Percentiles rank a stretch among this genome's conserved stretches.
Conservation (phyloP, 2,113 vertebrate genomes). For the Abramis brama region DNA sequence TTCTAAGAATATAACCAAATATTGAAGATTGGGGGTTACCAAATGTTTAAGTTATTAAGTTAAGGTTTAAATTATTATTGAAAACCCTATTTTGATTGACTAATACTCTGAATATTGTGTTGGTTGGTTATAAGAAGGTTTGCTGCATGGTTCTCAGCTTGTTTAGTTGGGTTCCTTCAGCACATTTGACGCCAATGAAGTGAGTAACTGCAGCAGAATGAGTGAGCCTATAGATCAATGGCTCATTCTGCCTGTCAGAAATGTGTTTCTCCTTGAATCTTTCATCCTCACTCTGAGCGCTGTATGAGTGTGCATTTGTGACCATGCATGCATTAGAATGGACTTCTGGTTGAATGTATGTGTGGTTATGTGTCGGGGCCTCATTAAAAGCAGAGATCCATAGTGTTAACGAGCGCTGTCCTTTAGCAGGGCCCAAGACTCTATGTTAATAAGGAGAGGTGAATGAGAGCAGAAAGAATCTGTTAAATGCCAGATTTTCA, state of each 20-base stretch:
- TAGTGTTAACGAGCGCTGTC: constrained; percentile 18
- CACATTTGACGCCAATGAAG: background rate
- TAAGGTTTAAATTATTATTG: background rate
- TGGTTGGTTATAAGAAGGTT: background rate
- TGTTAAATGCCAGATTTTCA: constrained; percentile 55
- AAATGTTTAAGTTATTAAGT: no score
- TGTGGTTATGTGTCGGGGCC: constrained; percentile 22
- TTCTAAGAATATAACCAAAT: background rate
- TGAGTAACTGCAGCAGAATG: background rate
- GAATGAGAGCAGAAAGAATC: constrained; percentile 48
- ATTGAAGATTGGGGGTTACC: background rate
- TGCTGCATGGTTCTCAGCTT: background rate
- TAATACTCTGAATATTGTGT: background rate
- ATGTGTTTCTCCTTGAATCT: constrained; percentile 7
- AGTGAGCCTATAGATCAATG: constrained; percentile 27
- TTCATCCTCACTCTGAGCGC: background rate
- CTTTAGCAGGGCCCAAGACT: constrained; percentile 32
- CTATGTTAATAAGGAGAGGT: constrained; percentile 48
- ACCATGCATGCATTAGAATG: constrained; percentile 12
- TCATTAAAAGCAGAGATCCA: constrained; percentile 42
- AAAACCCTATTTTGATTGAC: background rate
- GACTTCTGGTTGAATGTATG: constrained; percentile 1
- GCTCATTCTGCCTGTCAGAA: constrained; percentile 15
- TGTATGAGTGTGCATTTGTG: background rate
- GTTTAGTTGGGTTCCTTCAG: background rate